Evolutionary conservation across 2,797 vertebrate genomes (phyloP).

Genomic region (Tolypeutes matacus): DNA sequence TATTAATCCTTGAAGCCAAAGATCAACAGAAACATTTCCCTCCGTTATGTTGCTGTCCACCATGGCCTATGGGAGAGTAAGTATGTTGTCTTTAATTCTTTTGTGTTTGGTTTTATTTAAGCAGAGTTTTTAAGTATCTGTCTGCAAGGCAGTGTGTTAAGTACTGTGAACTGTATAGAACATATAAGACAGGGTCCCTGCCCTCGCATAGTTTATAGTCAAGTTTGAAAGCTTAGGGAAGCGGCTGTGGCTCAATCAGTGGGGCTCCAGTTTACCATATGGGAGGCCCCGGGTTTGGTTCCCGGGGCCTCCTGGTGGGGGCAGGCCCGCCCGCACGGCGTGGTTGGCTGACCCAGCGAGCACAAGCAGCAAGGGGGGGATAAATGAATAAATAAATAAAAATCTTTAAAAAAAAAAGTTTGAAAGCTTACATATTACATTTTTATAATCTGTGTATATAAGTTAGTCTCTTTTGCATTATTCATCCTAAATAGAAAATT

Average conservation of each 20-base stretch:
- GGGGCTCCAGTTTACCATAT: too few species aligned
- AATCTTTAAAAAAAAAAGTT: too few species aligned
- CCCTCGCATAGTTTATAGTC: background rate
- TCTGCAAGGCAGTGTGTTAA: background rate
- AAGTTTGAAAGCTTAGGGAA: slow-evolving; percentile 22
- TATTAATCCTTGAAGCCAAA: slow-evolving; percentile 97
- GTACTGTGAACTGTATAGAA: background rate
- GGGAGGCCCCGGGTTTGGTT: too few species aligned
- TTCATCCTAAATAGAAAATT: slow-evolving; percentile 45
- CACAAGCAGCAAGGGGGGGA: too few species aligned
- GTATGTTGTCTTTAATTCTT: slow-evolving; percentile 84
- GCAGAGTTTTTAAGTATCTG: background rate
- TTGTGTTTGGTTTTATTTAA: background rate
- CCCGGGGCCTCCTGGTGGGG: too few species aligned
- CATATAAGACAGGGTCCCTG: background rate
- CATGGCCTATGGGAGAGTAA: slow-evolving; percentile 99
- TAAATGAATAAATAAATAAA: too few species aligned
- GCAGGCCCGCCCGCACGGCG: too few species aligned
- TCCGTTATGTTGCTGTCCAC: slow-evolving; percentile 96
- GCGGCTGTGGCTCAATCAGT: too few species aligned
- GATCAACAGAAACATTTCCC: slow-evolving; percentile 98
- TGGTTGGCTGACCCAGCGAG: too few species aligned
- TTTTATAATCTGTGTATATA: background rate
- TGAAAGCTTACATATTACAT: slow-evolving; percentile 21
- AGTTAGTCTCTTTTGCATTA: background rate